phyloP scores from a whole-genome alignment of 2,888 invertebrate species.

The Tipula lateralis region DNA sequence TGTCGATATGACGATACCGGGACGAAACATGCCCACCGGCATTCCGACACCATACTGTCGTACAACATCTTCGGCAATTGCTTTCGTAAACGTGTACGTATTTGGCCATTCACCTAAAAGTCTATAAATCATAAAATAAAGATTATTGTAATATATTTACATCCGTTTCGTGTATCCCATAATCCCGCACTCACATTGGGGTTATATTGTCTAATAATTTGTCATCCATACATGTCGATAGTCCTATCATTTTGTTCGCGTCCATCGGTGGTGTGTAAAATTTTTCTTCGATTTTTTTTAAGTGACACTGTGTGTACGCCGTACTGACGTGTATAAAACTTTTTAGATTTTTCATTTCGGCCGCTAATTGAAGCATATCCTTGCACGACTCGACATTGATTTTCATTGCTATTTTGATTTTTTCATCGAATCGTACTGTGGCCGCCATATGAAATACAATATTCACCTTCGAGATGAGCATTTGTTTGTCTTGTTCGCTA shows the following conservation, averaged over 20 bases:
- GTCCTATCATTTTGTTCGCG: slow-evolving; percentile 50
- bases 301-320: slow-evolving; percentile 55
- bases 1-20: slow-evolving; percentile 69
- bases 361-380: slow-evolving; percentile 60
- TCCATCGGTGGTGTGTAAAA: slow-evolving; percentile 54
- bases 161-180: neutral
- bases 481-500: slow-evolving; percentile 48
- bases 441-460: slow-evolving; percentile 58
- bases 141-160: neutral
- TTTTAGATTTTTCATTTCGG: slow-evolving; percentile 54
- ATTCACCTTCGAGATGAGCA: slow-evolving; percentile 49
- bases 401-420: slow-evolving; percentile 63
- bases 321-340: slow-evolving; percentile 57
- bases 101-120: slow-evolving; percentile 74
- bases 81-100: slow-evolving; percentile 88
- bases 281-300: slow-evolving; percentile 52
- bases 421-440: slow-evolving; percentile 66
- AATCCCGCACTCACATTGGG: slow-evolving; percentile 44
- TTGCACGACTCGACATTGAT: slow-evolving; percentile 69
- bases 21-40: slow-evolving; percentile 77
- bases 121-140: slow-evolving; percentile 45
- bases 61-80: slow-evolving; percentile 75
- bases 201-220: slow-evolving; percentile 53
- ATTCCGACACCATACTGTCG: slow-evolving; percentile 61
- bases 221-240: slow-evolving; percentile 53